These are phyloP conservation scores for Trochalopteron elliotii DNA, from an alignment of 2,113 vertebrate species.

Conservation along the genomic window DNA sequence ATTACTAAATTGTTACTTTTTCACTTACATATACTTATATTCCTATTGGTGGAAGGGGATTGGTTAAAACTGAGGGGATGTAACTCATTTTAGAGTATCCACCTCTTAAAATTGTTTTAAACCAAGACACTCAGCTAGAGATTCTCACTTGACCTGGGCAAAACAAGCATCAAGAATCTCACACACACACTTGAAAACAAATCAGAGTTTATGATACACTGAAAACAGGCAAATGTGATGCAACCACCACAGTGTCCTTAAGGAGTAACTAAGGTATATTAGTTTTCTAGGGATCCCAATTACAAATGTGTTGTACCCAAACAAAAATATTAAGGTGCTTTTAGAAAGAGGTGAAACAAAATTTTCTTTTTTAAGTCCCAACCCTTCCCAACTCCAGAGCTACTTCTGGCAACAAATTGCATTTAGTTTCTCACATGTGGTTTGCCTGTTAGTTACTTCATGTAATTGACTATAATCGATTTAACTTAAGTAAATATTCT, in stretches of 20 bases:
- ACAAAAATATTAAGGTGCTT: not conserved
- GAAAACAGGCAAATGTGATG: not conserved
- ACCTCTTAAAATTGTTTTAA: not conserved
- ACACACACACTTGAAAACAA: not conserved
- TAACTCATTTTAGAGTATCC: not conserved
- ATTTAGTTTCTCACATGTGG: not conserved
- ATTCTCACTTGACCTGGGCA: not conserved
- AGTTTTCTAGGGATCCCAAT: not conserved
- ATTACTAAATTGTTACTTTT: not conserved
- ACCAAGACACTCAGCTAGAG: not conserved
- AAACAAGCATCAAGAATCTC: not conserved
- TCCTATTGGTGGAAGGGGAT: fast-evolving
- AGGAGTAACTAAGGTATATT: not conserved
- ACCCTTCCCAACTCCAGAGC: not conserved
- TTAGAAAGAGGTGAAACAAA: not conserved
- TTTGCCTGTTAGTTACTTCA: not conserved
- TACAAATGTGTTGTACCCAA: not conserved
- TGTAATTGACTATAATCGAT: conserved; percentile 15
- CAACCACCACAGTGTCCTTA: not conserved
- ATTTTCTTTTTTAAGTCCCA: not conserved
- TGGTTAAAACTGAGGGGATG: not conserved
- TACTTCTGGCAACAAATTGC: not conserved
- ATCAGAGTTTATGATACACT: not conserved
- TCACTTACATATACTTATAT: fast-evolving
- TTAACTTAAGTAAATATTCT: not conserved